Conservation (phyloP, 2,888 invertebrate species). For the Lordiphosa fenestrarum region DNA sequence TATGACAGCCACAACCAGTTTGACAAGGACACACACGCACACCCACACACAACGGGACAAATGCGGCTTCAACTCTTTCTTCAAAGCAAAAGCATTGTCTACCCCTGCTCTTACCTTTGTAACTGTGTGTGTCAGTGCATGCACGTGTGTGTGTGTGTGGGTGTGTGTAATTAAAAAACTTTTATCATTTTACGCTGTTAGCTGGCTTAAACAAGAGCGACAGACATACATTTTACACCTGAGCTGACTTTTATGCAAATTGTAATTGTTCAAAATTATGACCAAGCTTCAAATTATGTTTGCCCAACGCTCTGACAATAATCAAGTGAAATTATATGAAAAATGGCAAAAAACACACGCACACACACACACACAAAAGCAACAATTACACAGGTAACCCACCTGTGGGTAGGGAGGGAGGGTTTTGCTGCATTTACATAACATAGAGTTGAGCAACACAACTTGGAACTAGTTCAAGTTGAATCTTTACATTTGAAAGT, state of each 20-base stretch:
- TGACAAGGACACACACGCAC: constrained; percentile 14
- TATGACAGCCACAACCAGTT: constrained; percentile 42
- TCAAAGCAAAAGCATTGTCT: constrained; percentile 2
- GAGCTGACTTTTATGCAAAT: constrained; percentile 61
- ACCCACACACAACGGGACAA: constrained; percentile 27
- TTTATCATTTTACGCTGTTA: constrained; percentile 48
- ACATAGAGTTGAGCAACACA: neutral
- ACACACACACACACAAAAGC: constrained; percentile 14
- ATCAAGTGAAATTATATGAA: constrained; percentile 30
- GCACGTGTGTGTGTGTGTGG: neutral
- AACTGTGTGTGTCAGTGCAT: neutral
- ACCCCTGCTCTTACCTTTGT: neutral
- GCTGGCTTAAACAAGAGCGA: constrained; percentile 25
- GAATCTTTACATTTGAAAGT: too few relatives aligned
- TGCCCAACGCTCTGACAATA: constrained; percentile 47
- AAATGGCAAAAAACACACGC: constrained; percentile 10
- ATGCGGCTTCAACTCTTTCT: constrained; percentile 25
- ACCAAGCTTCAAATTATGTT: constrained; percentile 54
- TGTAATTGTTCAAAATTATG: constrained; percentile 57
- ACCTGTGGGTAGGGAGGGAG: neutral
- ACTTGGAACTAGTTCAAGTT: neutral
- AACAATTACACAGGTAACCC: constrained; percentile 26
- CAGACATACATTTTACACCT: constrained; percentile 37
- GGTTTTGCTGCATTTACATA: neutral
- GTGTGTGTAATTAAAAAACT: constrained; percentile 63